A percentile compares a stretch with the other conserved stretches of the same genome.
Conservation (phyloP, 2,888 invertebrate species). For the Rhimphoctona megacephalus region DNA sequence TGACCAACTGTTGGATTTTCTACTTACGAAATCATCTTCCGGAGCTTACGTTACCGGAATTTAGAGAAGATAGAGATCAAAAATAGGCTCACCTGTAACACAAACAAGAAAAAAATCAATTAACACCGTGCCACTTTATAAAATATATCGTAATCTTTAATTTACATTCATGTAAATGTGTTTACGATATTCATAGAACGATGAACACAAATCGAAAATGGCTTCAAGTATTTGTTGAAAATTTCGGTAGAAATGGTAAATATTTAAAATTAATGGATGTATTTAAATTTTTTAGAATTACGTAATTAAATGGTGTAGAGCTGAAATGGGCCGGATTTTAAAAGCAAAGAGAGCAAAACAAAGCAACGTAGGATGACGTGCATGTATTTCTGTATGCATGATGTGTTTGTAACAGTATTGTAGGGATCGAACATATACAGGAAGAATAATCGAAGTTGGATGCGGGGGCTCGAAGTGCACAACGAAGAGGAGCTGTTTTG, state of each 20-base stretch:
- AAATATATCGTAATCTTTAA: neutral
- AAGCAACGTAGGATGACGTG: neutral
- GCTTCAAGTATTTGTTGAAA: neutral
- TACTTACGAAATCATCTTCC: constrained; percentile 49
- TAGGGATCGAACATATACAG: neutral
- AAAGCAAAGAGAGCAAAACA: neutral
- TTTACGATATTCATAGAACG: neutral
- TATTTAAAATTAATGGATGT: too few relatives aligned
- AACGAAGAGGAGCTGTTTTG: constrained; percentile 55
- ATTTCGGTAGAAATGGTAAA: neutral
- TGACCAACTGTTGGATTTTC: neutral
- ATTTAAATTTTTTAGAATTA: too few relatives aligned
- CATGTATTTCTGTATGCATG: neutral
- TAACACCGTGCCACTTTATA: neutral
- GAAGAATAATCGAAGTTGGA: constrained; percentile 43
- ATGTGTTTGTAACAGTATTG: constrained; percentile 3
- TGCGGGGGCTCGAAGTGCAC: constrained; percentile 47
- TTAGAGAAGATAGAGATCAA: constrained; percentile 7
- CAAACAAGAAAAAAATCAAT: constrained; percentile 27
- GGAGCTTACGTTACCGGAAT: constrained; percentile 20
- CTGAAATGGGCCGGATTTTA: neutral
- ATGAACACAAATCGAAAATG: neutral
- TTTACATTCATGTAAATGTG: neutral
- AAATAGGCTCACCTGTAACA: constrained; percentile 61
- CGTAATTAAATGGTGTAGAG: neutral